These are phyloP conservation scores for Sander vitreus DNA, from an alignment of 2,113 vertebrate genomes.

Conservation along the genomic window DNA sequence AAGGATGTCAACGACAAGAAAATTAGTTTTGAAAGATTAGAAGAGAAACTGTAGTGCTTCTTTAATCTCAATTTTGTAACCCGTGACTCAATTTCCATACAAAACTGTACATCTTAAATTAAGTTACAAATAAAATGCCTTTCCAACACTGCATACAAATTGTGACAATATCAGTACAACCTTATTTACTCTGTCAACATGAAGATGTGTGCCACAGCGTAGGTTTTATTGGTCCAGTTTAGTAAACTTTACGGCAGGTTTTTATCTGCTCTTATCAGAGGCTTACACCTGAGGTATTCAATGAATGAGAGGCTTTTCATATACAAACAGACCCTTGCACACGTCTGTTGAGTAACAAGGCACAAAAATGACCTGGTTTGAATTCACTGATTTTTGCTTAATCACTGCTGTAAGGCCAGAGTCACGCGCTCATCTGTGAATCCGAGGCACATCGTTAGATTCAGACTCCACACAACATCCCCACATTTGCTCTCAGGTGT, in stretches of 20 bases:
- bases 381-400: background rate
- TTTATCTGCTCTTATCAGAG: background rate
- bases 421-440: slow-evolving; percentile 10
- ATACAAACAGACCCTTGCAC: background rate
- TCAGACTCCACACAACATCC: background rate
- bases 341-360: background rate
- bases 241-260: slow-evolving; percentile 5
- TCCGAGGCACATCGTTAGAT: background rate
- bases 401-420: background rate
- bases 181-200: background rate
- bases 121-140: slow-evolving; percentile 18
- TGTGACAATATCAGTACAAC: slow-evolving; percentile 13
- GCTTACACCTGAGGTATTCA: slow-evolving; percentile 67
- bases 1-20: background rate
- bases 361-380: slow-evolving; percentile 23
- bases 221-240: slow-evolving; percentile 10
- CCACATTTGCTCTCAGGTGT: background rate
- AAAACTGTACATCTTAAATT: slow-evolving; percentile 76
- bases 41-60: background rate
- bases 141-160: background rate
- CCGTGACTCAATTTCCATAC: slow-evolving; percentile 40
- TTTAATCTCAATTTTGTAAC: slow-evolving; percentile 44
- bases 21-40: slow-evolving; percentile 17
- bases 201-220: background rate
- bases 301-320: background rate